Conservation (phyloP, 2,888 invertebrate genomes). For the Amphipoea lucens region DNA sequence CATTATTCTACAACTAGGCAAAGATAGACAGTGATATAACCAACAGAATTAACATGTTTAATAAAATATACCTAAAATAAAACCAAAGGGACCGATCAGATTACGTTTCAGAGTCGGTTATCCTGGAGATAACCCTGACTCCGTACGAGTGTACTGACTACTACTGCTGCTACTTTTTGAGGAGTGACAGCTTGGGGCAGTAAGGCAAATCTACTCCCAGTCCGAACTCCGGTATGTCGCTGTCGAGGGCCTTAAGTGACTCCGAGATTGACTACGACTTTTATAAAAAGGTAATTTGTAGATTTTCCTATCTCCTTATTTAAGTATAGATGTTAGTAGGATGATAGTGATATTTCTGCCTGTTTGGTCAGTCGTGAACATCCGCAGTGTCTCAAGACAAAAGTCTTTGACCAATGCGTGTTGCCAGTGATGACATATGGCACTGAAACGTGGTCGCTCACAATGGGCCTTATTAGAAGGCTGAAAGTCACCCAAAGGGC, state of each 20-base stretch:
- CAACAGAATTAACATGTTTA: constrained; percentile 79
- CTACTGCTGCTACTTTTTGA: constrained; percentile 64
- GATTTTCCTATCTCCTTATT: not conserved
- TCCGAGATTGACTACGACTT: constrained; percentile 84
- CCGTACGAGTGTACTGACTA: constrained; percentile 80
- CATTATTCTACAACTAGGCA: constrained; percentile 8
- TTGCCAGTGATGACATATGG: no score
- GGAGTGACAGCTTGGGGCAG: constrained; percentile 74
- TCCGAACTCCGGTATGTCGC: constrained; percentile 79
- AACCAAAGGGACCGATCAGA: constrained; percentile 80
- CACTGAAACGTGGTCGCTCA: no score
- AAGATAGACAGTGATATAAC: constrained; percentile 6
- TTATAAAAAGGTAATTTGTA: constrained; percentile 77
- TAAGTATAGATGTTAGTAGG: not conserved
- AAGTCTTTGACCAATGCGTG: no score
- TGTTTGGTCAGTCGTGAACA: not conserved
- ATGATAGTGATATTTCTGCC: not conserved
- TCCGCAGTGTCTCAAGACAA: no score
- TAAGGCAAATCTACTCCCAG: constrained; percentile 71
- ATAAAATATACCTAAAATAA: constrained; percentile 73
- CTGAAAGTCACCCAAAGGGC: no score
- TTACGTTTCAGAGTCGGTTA: constrained; percentile 80
- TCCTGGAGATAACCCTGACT: constrained; percentile 77
- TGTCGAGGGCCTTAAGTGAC: constrained; percentile 85
- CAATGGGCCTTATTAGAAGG: no score